Percentiles rank a stretch among this genome's conserved stretches.
These are phyloP conservation scores for Abscondita cerata DNA, from an alignment of 2,888 invertebrate species.

Conservation along the genomic window DNA sequence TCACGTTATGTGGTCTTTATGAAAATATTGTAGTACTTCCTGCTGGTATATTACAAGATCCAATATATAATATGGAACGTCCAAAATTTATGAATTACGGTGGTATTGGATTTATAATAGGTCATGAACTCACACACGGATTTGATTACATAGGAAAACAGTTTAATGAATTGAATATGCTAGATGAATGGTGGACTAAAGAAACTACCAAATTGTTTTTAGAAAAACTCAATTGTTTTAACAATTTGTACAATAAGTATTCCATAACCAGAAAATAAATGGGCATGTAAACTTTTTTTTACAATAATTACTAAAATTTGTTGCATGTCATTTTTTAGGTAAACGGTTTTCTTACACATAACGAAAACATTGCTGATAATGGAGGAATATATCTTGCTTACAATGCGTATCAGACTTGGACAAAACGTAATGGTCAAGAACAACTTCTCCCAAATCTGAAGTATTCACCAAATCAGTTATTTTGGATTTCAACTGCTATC, in stretches of 20 bases:
- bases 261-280: slow-evolving; percentile 70
- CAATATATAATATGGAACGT: slow-evolving; percentile 82
- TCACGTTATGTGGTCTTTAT: slow-evolving; percentile 62
- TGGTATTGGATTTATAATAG: slow-evolving; percentile 83
- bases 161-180: slow-evolving; percentile 16
- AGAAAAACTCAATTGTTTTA: slow-evolving; percentile 80
- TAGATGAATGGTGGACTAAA: slow-evolving; percentile 24
- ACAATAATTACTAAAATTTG: neutral
- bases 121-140: slow-evolving; percentile 86
- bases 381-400: slow-evolving; percentile 74
- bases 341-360: slow-evolving; percentile 85
- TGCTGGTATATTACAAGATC: slow-evolving; percentile 86
- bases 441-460: slow-evolving; percentile 72
- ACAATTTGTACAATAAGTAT: slow-evolving; percentile 87
- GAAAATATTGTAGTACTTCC: slow-evolving; percentile 79
- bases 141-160: slow-evolving; percentile 62
- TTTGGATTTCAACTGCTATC: slow-evolving; percentile 74
- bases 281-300: slow-evolving; percentile 58
- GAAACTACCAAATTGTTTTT: slow-evolving; percentile 49
- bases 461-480: slow-evolving; percentile 66
- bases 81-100: slow-evolving; percentile 88
- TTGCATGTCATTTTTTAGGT: slow-evolving; percentile 64
- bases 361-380: slow-evolving; percentile 92
- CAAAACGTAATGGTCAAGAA: slow-evolving; percentile 68
- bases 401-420: slow-evolving; percentile 71